Conservation (phyloP, 2,113 vertebrate genomes). For the Colossoma macropomum region DNA sequence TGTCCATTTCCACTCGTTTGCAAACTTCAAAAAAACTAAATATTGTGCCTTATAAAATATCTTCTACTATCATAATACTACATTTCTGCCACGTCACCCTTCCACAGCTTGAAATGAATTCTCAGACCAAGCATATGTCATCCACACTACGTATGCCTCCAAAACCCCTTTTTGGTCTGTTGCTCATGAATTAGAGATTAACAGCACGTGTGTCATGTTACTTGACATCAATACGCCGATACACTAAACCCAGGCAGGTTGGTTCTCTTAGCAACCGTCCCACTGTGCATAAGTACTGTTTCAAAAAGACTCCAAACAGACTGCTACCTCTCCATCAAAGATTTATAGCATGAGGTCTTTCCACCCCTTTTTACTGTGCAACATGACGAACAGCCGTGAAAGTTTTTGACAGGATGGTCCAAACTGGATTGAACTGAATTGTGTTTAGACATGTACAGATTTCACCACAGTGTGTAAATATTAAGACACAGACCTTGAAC, state of each 20-base stretch:
- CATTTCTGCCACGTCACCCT: neutral
- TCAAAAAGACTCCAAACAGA: conserved; percentile 34
- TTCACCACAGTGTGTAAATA: neutral
- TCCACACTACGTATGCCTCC: conserved; percentile 55
- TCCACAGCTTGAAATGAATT: neutral
- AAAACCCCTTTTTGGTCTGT: conserved; percentile 61
- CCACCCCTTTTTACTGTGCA: neutral
- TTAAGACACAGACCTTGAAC: neutral
- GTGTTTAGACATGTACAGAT: neutral
- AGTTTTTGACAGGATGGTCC: neutral
- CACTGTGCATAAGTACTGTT: conserved; percentile 27
- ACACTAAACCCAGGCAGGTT: conserved; percentile 32
- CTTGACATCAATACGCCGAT: conserved; percentile 32
- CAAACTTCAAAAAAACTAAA: too few relatives aligned
- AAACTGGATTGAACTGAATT: neutral
- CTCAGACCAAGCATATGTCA: neutral
- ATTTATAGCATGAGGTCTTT: conserved; percentile 5
- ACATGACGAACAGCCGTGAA: neutral
- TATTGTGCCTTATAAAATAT: too few relatives aligned
- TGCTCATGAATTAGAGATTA: conserved; percentile 75
- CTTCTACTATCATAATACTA: too few relatives aligned
- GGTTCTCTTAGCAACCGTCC: conserved; percentile 46
- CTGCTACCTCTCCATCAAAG: conserved; percentile 43
- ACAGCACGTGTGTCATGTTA: conserved; percentile 56
- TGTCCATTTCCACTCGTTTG: too few relatives aligned